Evolutionary conservation across 2,888 invertebrate species (phyloP), one percentile per base, ranked within the genome.

Genomic region (Scaptomyza reducta): DNA sequence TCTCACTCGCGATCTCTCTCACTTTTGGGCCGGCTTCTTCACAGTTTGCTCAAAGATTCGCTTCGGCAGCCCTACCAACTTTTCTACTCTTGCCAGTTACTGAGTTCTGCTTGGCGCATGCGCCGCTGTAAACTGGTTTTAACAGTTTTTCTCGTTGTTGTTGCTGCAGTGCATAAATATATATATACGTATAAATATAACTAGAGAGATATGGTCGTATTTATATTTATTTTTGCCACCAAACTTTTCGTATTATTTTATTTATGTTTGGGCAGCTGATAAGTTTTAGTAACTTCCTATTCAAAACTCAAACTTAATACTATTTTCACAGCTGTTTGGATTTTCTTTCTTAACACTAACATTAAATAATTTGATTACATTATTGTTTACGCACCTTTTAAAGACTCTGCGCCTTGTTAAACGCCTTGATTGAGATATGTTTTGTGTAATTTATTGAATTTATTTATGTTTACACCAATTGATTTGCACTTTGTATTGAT

Each of bases 41-140:
- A 77, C 85, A 79, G 83, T 86, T 86, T 83, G 73, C 76, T 78
- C 69, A 77, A 72, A 81, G 77, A 86, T 86, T 86, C 85, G 80
- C 60, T 70, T 74, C 80, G 85, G 67, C 77, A 53, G 72, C 76
- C 77, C 74, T 78, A 70, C 70, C 69, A 80, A 70, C 65, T 64
- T 71, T 84, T 74, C 67, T 61, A 59, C 61, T 70, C 27, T 56
- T 45, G 59, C 47, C 47, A 67, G 63, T 56, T 59, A 10, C 60
- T 25, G 42, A 71, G 64, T 77, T 77, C 73, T 65, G 68, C 47
- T 68, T 81, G 81, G 81, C 81, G 74, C 77, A 78, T 79, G 77
- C 64, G 77, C 77, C 63, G 71, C 59, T 67, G 53, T 22, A 75
- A 80, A 80, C 79, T 73, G 82, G 79, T 80, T 80, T 80, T 80